phyloP scores from a whole-genome alignment of 2,113 vertebrate genomes.

The Spheniscus mendiculus region DNA sequence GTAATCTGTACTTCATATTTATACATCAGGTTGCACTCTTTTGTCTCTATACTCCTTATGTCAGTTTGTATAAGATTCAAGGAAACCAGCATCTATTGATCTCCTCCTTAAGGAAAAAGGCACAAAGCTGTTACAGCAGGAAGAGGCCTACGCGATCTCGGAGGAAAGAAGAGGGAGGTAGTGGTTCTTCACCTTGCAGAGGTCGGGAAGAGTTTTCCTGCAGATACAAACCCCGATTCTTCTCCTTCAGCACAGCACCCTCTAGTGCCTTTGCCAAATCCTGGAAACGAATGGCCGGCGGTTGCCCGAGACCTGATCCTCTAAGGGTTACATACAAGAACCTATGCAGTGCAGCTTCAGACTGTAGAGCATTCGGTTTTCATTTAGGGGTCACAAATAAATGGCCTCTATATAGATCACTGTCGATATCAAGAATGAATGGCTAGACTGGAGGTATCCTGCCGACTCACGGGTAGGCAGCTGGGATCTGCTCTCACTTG shows the following conservation, averaged over 20 bases:
- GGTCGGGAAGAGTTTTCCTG: neutral
- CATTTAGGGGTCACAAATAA: accelerated
- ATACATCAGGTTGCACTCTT: neutral
- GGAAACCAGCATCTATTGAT: neutral
- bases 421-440: neutral
- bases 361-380: accelerated
- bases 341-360: neutral
- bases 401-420: accelerated
- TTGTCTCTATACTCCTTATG: neutral
- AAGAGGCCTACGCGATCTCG: accelerated
- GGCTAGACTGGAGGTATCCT: accelerated
- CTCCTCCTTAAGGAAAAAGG: neutral
- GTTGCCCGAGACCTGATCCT: neutral
- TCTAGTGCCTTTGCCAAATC: neutral
- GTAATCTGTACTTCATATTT: neutral
- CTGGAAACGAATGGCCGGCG: neutral
- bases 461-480: neutral
- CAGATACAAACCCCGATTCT: accelerated
- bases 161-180: neutral
- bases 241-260: neutral
- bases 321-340: neutral
- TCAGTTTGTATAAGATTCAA: neutral
- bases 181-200: neutral
- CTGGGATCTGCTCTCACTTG: neutral
- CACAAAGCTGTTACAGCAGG: accelerated